Percentiles rank a stretch among this genome's conserved stretches.
phyloP scores from a whole-genome alignment of 2,797 vertebrate species.

The Hippoglossus hippoglossus region DNA sequence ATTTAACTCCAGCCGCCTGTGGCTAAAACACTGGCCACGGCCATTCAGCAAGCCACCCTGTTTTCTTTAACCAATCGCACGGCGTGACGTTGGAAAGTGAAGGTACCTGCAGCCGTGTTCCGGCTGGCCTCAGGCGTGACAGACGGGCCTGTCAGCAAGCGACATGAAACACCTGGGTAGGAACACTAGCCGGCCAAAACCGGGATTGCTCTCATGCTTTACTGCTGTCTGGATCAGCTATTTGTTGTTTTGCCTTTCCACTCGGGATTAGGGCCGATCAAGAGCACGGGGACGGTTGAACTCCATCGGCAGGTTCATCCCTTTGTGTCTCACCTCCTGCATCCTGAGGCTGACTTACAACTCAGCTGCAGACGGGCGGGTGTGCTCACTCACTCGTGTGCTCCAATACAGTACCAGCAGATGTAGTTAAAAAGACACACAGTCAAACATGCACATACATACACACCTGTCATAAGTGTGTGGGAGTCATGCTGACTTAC shows the following conservation, averaged over 20 bases:
- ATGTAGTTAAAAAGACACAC: conserved; percentile 35
- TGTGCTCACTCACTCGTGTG: conserved; percentile 12
- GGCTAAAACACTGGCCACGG: conserved; percentile 48
- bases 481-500: conserved; percentile 37
- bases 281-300: conserved; percentile 51
- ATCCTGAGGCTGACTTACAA: conserved; percentile 34
- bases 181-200: conserved; percentile 51
- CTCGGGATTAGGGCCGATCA: conserved; percentile 52
- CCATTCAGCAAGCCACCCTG: conserved; percentile 46
- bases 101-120: conserved; percentile 78
- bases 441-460: conserved; percentile 19
- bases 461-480: conserved; percentile 23
- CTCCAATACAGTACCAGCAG: conserved; percentile 23
- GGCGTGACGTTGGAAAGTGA: conserved; percentile 74
- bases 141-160: conserved; percentile 57
- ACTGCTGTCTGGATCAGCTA: conserved; percentile 53
- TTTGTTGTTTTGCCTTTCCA: conserved; percentile 66
- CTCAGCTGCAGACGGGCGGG: conserved; percentile 24
- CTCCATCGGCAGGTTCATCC: conserved; percentile 39
- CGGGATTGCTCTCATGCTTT: conserved; percentile 41
- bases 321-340: conserved; percentile 42
- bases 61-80: conserved; percentile 72
- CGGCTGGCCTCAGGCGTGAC: conserved; percentile 64
- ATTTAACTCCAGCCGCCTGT: conserved; percentile 62
- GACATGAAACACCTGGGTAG: conserved; percentile 68